Percentiles rank a stretch among this genome's conserved stretches.
These are phyloP conservation scores for Netelia fuscicornis DNA, from an alignment of 2,888 invertebrate species.

Conservation along the genomic window DNA sequence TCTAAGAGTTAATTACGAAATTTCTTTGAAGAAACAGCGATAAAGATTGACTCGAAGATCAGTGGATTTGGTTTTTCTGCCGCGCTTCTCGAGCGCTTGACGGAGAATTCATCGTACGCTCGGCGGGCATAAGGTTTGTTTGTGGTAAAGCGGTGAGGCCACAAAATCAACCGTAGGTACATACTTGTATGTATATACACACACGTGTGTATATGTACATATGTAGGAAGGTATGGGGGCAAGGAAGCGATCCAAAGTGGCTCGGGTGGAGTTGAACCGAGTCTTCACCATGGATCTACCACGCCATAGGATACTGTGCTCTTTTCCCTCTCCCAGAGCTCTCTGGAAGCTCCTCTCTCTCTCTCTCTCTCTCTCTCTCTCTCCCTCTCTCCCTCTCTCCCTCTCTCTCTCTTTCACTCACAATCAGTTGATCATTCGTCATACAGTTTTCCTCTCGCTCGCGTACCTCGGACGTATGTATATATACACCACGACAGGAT, in stretches of 20 bases:
- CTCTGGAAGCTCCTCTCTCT: constrained; percentile 5
- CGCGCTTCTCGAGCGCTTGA: neutral
- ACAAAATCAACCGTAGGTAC: constrained; percentile 12
- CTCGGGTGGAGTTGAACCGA: constrained; percentile 51
- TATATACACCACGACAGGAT: constrained; percentile 27
- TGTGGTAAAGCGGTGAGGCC: constrained; percentile 19
- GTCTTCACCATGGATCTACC: constrained; percentile 73
- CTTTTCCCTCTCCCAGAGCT: constrained; percentile 53
- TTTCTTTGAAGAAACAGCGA: neutral
- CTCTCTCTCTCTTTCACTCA: constrained; percentile 1
- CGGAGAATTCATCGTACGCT: too few relatives aligned
- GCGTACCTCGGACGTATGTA: constrained; percentile 4
- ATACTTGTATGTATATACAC: constrained; percentile 14
- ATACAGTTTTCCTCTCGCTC: constrained; percentile 38
- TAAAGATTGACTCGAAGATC: neutral
- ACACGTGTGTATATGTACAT: neutral
- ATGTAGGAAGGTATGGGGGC: constrained; percentile 4
- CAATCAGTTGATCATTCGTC: constrained; percentile 12
- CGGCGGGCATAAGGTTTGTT: neutral
- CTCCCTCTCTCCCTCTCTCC: constrained; percentile 13
- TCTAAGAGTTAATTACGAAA: too few relatives aligned
- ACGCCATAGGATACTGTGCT: constrained; percentile 73
- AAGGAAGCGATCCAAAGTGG: constrained; percentile 53
- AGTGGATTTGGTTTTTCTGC: neutral
- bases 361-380: neutral